Evolutionary conservation across 1,140 invertebrate species (phyloP).

Genomic region (Glomeris maerens): DNA sequence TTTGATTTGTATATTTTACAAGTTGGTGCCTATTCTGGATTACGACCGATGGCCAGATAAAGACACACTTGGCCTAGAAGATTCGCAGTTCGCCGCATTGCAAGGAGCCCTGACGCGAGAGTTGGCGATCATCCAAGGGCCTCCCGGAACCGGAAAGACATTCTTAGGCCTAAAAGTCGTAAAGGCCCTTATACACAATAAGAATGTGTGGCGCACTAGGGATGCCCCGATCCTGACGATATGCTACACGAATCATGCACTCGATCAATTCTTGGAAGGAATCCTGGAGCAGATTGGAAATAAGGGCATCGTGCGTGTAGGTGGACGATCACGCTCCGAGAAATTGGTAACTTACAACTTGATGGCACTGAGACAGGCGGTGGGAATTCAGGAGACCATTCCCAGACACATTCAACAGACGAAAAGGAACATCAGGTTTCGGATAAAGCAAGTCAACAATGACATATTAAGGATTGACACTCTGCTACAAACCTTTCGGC

Average conservation of each 20-base stretch:
- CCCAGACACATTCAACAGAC: not conserved
- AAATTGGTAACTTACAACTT: not conserved
- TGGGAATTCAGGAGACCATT: not conserved
- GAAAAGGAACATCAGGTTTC: not conserved
- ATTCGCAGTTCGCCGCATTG: not conserved
- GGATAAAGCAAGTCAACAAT: not conserved
- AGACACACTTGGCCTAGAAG: not conserved
- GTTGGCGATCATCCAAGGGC: slow-evolving; percentile 31
- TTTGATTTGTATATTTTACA: too few species aligned
- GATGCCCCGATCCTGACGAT: slow-evolving; percentile 32
- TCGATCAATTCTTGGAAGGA: slow-evolving; percentile 38
- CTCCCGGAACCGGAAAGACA: slow-evolving; percentile 29
- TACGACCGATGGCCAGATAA: slow-evolving; percentile 7
- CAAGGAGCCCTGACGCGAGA: slow-evolving; percentile 8
- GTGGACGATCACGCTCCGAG: slow-evolving; percentile 2
- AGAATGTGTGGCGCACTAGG: slow-evolving; percentile 5
- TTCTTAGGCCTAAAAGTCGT: slow-evolving; percentile 21
- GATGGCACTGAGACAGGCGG: not conserved
- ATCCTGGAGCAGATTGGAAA: slow-evolving; percentile 18
- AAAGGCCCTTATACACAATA: slow-evolving; percentile 4
- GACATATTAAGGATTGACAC: too few species aligned
- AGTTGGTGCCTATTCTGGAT: too few species aligned
- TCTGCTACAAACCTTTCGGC: too few species aligned
- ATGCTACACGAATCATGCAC: slow-evolving; percentile 38
- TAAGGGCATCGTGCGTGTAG: slow-evolving; percentile 11